Evolutionary conservation across 2,888 invertebrate species (phyloP).

Genomic region (Dione vanillae): DNA sequence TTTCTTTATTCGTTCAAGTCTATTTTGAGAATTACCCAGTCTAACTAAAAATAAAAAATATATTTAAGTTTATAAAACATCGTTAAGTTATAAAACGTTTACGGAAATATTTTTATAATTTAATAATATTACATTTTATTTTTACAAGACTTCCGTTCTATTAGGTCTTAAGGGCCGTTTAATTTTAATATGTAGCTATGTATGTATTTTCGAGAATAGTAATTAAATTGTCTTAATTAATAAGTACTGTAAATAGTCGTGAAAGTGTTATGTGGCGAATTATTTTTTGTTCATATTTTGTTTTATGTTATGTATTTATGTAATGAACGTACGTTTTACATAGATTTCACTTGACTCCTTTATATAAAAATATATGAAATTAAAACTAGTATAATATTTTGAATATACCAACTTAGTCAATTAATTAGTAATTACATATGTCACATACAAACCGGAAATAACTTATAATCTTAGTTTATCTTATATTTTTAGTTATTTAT

Average conservation of each 20-base stretch:
- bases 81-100: constrained; percentile 39
- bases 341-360: constrained; percentile 54
- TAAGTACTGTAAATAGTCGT: constrained; percentile 81
- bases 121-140: constrained; percentile 37
- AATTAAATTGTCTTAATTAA: constrained; percentile 72
- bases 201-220: constrained; percentile 81
- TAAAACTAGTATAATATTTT: not conserved
- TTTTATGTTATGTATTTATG: constrained; percentile 81
- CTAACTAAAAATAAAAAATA: constrained; percentile 24
- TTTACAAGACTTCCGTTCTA: constrained; percentile 71
- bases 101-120: constrained; percentile 42
- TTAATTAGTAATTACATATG: constrained; percentile 8
- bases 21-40: constrained; percentile 27
- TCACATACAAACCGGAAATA: not conserved
- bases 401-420: constrained; percentile 17
- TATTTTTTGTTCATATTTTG: constrained; percentile 71
- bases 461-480: too few relatives aligned
- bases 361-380: not conserved
- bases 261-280: constrained; percentile 82
- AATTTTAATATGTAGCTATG: constrained; percentile 77
- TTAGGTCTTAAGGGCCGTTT: constrained; percentile 66
- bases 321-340: constrained; percentile 69
- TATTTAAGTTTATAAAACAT: constrained; percentile 35
- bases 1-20: constrained; percentile 3
- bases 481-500: not conserved